These are phyloP conservation scores for Mamestra configurata DNA, from an alignment of 1,140 invertebrate species.

Conservation along the genomic window DNA sequence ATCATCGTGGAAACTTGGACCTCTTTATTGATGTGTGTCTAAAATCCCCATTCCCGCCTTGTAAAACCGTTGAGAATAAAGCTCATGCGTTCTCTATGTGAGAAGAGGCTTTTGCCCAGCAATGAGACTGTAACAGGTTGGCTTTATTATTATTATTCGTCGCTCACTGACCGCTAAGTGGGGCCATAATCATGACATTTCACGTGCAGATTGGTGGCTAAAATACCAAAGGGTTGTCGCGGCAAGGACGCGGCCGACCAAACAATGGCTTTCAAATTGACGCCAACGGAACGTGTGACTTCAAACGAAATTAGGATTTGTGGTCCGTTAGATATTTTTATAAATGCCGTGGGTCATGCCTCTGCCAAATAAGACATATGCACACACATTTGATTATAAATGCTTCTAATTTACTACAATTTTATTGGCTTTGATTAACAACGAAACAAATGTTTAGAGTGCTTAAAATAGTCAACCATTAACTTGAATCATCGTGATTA, in stretches of 20 bases:
- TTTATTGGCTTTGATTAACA: background rate
- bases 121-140: no score
- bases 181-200: background rate
- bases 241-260: background rate
- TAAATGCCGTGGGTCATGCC: background rate
- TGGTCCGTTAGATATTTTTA: background rate
- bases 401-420: background rate
- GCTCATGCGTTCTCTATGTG: no score
- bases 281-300: background rate
- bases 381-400: background rate
- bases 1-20: no score
- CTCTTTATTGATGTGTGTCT: no score
- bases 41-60: no score
- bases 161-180: background rate
- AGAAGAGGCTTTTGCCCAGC: no score
- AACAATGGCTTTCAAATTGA: background rate
- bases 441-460: no score
- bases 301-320: background rate
- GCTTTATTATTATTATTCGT: no score
- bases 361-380: no score
- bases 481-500: no score
- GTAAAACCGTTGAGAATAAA: no score
- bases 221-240: background rate
- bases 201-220: background rate
- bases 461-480: no score